phyloP scores from a whole-genome alignment of 2,113 vertebrate species.

The Eptesicus fuscus region DNA sequence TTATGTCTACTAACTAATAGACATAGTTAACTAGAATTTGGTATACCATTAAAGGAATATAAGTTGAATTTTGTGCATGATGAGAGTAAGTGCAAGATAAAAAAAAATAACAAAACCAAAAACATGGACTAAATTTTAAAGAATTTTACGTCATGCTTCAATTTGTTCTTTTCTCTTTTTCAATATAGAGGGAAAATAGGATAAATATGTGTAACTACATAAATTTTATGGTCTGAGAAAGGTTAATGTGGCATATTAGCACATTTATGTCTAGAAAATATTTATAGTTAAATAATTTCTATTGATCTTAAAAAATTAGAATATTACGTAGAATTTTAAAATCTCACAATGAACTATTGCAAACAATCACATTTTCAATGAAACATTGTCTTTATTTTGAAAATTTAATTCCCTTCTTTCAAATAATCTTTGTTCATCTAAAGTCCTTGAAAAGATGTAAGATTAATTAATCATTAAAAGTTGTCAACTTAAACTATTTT shows the following conservation, averaged over 20 bases:
- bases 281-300: background rate
- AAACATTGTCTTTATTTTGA: background rate
- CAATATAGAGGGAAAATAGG: background rate
- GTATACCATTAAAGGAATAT: background rate
- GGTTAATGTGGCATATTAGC: background rate
- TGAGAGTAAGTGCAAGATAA: constrained; percentile 16
- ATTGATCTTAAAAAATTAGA: background rate
- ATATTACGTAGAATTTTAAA: background rate
- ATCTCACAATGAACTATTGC: background rate
- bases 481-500: background rate
- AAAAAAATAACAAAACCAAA: background rate
- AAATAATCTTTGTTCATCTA: background rate
- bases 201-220: background rate
- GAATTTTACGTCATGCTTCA: background rate
- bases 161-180: background rate
- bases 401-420: background rate
- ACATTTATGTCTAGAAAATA: background rate
- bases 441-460: background rate
- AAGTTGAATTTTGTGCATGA: constrained; percentile 28
- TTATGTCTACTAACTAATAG: too few species aligned
- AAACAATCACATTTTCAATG: background rate
- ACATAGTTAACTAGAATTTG: too few species aligned
- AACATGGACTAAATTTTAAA: background rate
- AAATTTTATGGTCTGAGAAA: background rate
- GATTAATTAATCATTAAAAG: background rate